Evolutionary conservation across 2,113 vertebrate genomes (phyloP), one percentile per base, ranked within the genome.

Genomic region (Myiozetetes cayanensis): DNA sequence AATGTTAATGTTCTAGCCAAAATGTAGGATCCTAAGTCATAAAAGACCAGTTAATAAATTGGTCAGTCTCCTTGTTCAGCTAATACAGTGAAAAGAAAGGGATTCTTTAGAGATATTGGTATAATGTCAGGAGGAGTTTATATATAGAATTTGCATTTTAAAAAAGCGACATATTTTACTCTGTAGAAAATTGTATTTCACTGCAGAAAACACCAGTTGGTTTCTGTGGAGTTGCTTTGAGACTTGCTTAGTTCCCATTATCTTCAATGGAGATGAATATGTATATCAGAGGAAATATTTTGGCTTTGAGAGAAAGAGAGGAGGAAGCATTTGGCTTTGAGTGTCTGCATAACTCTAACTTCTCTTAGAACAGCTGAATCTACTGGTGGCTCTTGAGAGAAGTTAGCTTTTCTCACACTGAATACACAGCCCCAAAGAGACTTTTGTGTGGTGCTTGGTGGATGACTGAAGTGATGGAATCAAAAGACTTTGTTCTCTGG

Each of bases 181-280:
- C 55, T 59, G 46, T 50, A 89, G 27, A 91, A 91, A 89, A 81
- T 41, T 39, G 7, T 75, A 46, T 62, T 94, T 93, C 74, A 41
- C 77, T 79, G 41, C 27, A 78, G 87, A 90, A 96, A 95, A 94
- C 47, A 91, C 68, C 66, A 87, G 59, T 65, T 93, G 65, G 14
- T n/a, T 95, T 94, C 67, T 82, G n/a, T 75, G 63, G 46, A 52
- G 31, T 74, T 88, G 66, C 84, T 46, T 89, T 89, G 76, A 77
- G 58, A 80, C 37, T 95, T 68, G 35, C 19, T 85, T 83, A 73
- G 79, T 62, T 77, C 47, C 72, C n/a, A 63, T 76, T 93, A 67
- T 59, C 61, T 81, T 94, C 77, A 94, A 24, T 44, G 25, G 33
- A 89, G 56, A 94, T 84, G 25, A 88, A 77, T 66, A 77, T 74